phyloP scores from a whole-genome alignment of 2,797 vertebrate species.

The Rhyacichthys aspro region DNA sequence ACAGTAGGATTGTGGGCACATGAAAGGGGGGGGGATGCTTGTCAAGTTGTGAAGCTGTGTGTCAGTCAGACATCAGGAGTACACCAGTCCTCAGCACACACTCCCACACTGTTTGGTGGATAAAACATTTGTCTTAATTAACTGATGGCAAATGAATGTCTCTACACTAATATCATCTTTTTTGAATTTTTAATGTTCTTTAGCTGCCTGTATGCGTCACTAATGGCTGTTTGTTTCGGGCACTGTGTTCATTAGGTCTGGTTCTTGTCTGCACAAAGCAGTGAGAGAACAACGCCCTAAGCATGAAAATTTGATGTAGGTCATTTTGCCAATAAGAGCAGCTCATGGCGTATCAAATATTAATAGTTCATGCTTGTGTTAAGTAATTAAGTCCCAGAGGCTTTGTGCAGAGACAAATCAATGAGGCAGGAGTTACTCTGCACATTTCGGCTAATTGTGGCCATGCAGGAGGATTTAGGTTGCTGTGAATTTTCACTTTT shows the following conservation, averaged over 20 bases:
- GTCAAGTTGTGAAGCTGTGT: no score
- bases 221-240: neutral
- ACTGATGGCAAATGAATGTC: conserved; percentile 1
- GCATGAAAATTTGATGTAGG: conserved; percentile 76
- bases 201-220: neutral
- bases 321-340: conserved; percentile 67
- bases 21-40: no score
- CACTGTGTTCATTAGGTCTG: conserved; percentile 35
- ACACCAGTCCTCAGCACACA: neutral
- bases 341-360: conserved; percentile 75
- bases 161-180: conserved; percentile 1
- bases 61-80: no score
- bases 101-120: no score
- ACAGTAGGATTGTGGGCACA: no score
- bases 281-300: conserved; percentile 18
- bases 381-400: conserved; percentile 78
- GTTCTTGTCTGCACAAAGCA: conserved; percentile 22
- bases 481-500: no score
- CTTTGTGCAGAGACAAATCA: conserved; percentile 62
- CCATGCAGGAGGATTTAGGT: conserved; percentile 10
- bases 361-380: conserved; percentile 70
- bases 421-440: conserved; percentile 49
- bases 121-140: conserved; percentile 5
- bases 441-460: conserved; percentile 39
- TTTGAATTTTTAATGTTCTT: neutral